These are phyloP conservation scores for Saccostrea cuccullata DNA, from an alignment of 1,140 invertebrate species.

Conservation along the genomic window DNA sequence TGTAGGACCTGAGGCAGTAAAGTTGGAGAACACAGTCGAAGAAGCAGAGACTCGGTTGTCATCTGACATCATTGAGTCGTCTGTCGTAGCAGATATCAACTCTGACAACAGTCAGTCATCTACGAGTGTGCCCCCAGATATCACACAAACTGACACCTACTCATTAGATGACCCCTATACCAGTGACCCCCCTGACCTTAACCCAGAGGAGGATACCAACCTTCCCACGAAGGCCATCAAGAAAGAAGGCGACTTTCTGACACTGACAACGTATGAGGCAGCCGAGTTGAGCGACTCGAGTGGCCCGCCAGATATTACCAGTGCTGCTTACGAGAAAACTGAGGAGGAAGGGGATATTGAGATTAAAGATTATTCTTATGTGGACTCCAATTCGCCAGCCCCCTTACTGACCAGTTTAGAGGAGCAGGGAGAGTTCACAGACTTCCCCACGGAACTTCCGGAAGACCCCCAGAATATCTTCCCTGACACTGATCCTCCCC, in stretches of 20 bases:
- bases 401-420: slow-evolving; percentile 29
- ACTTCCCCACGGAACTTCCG: slow-evolving; percentile 41
- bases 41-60: slow-evolving; percentile 32
- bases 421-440: slow-evolving; percentile 43
- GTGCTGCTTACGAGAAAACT: slow-evolving; percentile 47
- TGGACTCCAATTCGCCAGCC: slow-evolving; percentile 24
- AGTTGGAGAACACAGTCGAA: slow-evolving; percentile 31
- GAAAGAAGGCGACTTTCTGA: neutral
- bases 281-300: slow-evolving; percentile 48
- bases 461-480: slow-evolving; percentile 42
- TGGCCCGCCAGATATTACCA: slow-evolving; percentile 52
- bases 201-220: slow-evolving; percentile 54
- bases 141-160: slow-evolving; percentile 47
- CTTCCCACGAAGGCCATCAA: slow-evolving; percentile 39
- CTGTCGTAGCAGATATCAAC: slow-evolving; percentile 43
- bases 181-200: slow-evolving; percentile 56
- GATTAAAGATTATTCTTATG: slow-evolving; percentile 39
- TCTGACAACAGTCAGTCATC: slow-evolving; percentile 58
- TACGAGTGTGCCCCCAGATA: slow-evolving; percentile 51
- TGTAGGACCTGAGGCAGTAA: slow-evolving; percentile 16
- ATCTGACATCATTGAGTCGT: slow-evolving; percentile 14
- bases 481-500: slow-evolving; percentile 37
- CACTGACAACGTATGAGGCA: slow-evolving; percentile 37
- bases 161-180: slow-evolving; percentile 40
- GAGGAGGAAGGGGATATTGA: slow-evolving; percentile 34